Percentiles rank a stretch among this genome's conserved stretches.
These are phyloP conservation scores for Lasioglossum vierecki DNA, from an alignment of 2,888 invertebrate genomes.

Conservation along the genomic window DNA sequence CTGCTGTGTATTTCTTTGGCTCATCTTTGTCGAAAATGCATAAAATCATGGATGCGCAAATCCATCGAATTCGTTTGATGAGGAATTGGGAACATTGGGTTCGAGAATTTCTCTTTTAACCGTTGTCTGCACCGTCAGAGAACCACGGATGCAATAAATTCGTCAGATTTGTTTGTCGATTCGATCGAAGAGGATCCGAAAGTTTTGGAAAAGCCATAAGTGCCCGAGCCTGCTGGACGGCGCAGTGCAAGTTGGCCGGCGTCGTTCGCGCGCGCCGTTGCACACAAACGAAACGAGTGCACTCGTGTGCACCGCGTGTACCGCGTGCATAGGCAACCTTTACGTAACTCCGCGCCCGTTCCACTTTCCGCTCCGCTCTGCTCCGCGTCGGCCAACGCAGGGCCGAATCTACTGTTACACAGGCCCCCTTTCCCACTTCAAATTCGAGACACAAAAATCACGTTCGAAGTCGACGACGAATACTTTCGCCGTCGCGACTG, in stretches of 20 bases:
- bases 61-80: background rate
- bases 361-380: constrained; percentile 68
- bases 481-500: constrained; percentile 45
- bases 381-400: constrained; percentile 52
- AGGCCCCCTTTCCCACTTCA: background rate
- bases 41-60: too few species aligned
- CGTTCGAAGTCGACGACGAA: background rate
- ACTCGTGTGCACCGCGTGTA: constrained; percentile 44
- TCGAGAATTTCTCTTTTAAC: too few species aligned
- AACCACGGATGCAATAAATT: too few species aligned
- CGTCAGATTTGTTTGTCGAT: background rate
- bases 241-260: constrained; percentile 19
- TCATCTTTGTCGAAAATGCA: too few species aligned
- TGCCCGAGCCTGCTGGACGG: background rate
- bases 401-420: constrained; percentile 50
- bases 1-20: too few species aligned
- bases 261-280: constrained; percentile 23
- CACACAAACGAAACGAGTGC: constrained; percentile 60
- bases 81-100: too few species aligned
- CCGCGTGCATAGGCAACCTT: constrained; percentile 60
- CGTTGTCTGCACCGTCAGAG: background rate
- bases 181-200: background rate
- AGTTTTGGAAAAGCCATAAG: background rate
- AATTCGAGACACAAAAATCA: background rate
- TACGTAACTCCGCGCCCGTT: constrained; percentile 73